Conservation (phyloP, 1,140 invertebrate genomes). For the Drosophila leontia region DNA sequence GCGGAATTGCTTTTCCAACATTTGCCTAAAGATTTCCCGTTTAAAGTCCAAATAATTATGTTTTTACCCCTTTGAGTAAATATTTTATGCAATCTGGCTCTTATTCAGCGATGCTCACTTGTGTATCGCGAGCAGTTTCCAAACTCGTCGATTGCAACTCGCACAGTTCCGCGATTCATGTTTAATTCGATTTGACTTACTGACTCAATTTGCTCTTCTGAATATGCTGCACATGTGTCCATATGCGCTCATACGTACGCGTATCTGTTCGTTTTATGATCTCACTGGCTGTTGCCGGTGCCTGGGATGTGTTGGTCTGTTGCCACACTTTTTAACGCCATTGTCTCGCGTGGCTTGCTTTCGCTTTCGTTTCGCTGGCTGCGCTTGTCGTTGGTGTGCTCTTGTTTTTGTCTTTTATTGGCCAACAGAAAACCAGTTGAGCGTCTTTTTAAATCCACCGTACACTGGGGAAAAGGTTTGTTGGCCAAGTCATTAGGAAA, state of each 20-base stretch:
- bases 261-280: slow-evolving; percentile 35
- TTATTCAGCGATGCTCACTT: slow-evolving; percentile 4
- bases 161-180: neutral
- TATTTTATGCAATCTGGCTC: slow-evolving; percentile 19
- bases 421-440: slow-evolving; percentile 66
- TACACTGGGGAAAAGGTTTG: slow-evolving; percentile 9
- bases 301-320: slow-evolving; percentile 19
- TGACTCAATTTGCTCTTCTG: slow-evolving; percentile 74
- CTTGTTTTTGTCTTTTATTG: slow-evolving; percentile 58
- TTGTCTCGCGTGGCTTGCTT: slow-evolving; percentile 72
- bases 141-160: neutral
- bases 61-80: slow-evolving; percentile 14
- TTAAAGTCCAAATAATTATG: slow-evolving; percentile 31
- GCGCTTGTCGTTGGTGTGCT: slow-evolving; percentile 34
- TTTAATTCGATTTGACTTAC: slow-evolving; percentile 72
- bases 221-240: slow-evolving; percentile 44
- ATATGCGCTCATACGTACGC: slow-evolving; percentile 1
- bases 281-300: slow-evolving; percentile 22
- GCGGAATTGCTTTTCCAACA: slow-evolving; percentile 17
- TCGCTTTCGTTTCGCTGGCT: slow-evolving; percentile 62
- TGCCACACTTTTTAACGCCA: slow-evolving; percentile 63
- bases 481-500: no score
- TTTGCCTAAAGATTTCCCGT: slow-evolving; percentile 32
- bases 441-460: slow-evolving; percentile 55
- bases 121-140: neutral